Base-by-base conservation (phyloP, 2,797 vertebrate genomes). In the Bovichtus diacanthus region DNA sequence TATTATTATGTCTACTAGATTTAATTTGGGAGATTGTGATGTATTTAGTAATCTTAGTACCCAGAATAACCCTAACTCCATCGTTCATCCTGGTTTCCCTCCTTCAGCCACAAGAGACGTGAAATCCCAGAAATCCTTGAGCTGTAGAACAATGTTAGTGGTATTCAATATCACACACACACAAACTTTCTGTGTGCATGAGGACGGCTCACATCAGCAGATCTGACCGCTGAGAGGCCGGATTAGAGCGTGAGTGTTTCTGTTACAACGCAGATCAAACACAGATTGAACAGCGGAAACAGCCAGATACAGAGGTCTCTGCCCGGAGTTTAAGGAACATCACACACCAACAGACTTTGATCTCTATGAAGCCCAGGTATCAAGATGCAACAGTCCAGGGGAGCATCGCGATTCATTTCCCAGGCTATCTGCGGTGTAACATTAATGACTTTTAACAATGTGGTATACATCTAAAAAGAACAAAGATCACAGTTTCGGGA, bases 131-230 rank as follows among this genome's bases (percentile, higher is more conserved):
- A 75, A 71, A 71, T 55, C 70, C 23, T 63, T 50, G 34, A 69
- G 39, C 59, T 69, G 61, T 68, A 53, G 58, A 69, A 56, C 50
- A n/a, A 49, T 27, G 29, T 65, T 65, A 73, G 58, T 44, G 61
- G 62, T 65, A 47, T 64, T 77, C 69, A 51, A 67, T 63, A 69
- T 19, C 66, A 55, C 60, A 15, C 55, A 58, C 67, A 25, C 50
- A 13, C 55, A 31, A 34, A 41, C 38, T 7, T 15, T 7, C 8
- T 21, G 50, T 64, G 43, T 47, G 16, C 36, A 36, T 6, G 71
- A 27, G 25, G 43, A 44, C 2, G 47, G 76, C 79, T 82, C 79
- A 80, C 59, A 36, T 71, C 73, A 84, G 79, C 85, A 72, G 54
- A 58, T 84, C 67, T 60, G 70, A 66, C 39, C 47, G 21, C 69